Evolutionary conservation across 2,113 vertebrate species (phyloP), one percentile per base, ranked within the genome.

Genomic region (Cromileptes altivelis): DNA sequence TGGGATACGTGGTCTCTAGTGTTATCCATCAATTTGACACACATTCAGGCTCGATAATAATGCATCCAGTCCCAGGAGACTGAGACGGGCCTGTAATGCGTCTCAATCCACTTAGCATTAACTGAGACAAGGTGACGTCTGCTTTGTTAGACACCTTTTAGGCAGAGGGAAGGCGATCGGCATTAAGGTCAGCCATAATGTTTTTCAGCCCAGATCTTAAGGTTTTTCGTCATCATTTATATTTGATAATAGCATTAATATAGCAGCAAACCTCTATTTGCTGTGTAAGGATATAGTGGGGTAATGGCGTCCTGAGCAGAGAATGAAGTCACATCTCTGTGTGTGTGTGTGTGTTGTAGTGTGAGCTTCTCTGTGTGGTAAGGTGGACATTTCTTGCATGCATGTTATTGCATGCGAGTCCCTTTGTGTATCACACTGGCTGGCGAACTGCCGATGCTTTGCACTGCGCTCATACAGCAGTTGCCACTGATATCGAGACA

Each of bases 51-150:
- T 79, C 19, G 5, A 5, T 30, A 64, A 72, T 79, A 65, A 80
- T 52, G 52, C 19, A 12, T 23, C 63, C 50, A 18, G 68, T 57
- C 79, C 60, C 76, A 8, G 75, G 64, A 90, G 85, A 68, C 72
- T 0, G 58, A 72, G 52, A 14, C 17, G 0, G 37, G 18, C 30
- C 33, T 73, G 30, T 86, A 90, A 87, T 85, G 77, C 68, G 7
- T 77, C 79, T 89, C 81, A 88, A 67, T 87, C 85, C 85, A 89
- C 79, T 90, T 86, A 77, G 81, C 75, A 56, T 79, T 67, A 86
- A 70, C 56, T 33, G 49, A 73, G 77, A 80, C 60, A 12, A 19
- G 37, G 53, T 68, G 80, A 78, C 40, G 50, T 64, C 61, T 9
- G 53, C 45, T 45, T 68, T 69, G 61, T n/a, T 52, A 9, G 25